phyloP scores from a whole-genome alignment of 2,797 vertebrate species.

The Pseudochaenichthys georgianus region DNA sequence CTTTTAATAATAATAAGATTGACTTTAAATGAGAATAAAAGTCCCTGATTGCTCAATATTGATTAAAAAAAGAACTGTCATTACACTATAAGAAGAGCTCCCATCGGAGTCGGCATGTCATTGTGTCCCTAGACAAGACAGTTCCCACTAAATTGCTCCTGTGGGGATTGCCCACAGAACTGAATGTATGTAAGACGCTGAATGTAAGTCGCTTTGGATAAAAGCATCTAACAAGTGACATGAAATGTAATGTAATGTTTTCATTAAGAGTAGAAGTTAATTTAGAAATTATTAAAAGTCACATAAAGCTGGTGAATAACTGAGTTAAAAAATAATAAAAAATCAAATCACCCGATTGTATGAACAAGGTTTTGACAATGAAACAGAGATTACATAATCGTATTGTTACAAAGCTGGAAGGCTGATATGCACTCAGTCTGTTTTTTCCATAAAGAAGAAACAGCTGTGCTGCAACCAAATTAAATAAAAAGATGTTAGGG shows the following conservation, averaged over 20 bases:
- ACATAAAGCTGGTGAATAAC: background rate
- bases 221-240: too few relatives aligned
- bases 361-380: background rate
- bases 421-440: constrained; percentile 2
- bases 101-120: too few relatives aligned
- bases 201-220: too few relatives aligned
- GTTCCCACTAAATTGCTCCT: too few relatives aligned
- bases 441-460: constrained; percentile 18
- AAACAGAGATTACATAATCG: constrained; percentile 12
- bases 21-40: background rate
- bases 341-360: background rate
- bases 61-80: background rate
- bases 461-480: background rate
- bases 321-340: too few relatives aligned
- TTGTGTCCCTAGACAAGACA: too few relatives aligned
- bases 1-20: background rate
- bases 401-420: constrained; percentile 2
- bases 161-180: too few relatives aligned
- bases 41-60: constrained; percentile 13
- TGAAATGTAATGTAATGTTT: too few relatives aligned
- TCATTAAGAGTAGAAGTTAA: background rate
- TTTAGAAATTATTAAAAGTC: background rate
- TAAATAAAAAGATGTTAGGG: constrained; percentile 23
- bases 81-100: background rate
- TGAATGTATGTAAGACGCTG: too few relatives aligned